These are phyloP conservation scores for Argyrosomus regius DNA, from an alignment of 2,797 vertebrate species.

Conservation along the genomic window DNA sequence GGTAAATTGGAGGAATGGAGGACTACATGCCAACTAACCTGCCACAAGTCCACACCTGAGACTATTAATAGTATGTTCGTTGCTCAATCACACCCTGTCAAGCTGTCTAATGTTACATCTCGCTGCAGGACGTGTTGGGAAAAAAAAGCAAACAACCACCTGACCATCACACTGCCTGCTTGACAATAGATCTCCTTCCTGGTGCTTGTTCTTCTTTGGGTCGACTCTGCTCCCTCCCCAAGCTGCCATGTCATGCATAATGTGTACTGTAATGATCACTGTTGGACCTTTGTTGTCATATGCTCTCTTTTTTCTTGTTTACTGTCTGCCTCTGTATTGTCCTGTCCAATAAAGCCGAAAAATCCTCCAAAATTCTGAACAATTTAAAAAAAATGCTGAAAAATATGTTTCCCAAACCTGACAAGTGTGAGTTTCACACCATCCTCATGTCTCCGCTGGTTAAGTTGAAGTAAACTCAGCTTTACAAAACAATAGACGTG, in stretches of 20 bases:
- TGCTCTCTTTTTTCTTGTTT: not conserved
- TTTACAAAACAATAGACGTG: no score
- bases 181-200: not conserved
- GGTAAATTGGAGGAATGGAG: not conserved
- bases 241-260: not conserved
- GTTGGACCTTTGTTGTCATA: not conserved
- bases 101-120: not conserved
- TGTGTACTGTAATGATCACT: no score
- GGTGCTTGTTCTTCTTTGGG: constrained; percentile 3
- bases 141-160: not conserved
- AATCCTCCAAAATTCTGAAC: no score
- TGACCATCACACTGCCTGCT: not conserved
- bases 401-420: not conserved
- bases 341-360: not conserved
- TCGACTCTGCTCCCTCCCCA: constrained; percentile 3
- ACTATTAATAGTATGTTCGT: not conserved
- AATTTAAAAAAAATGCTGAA: not conserved
- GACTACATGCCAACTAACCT: not conserved
- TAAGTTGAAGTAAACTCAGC: not conserved
- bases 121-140: not conserved
- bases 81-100: constrained; percentile 4
- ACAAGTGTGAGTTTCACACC: not conserved
- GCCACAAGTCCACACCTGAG: not conserved
- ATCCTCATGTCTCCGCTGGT: not conserved
- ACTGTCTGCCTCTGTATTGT: not conserved